Percentiles rank a stretch among this genome's conserved stretches.
Conservation (phyloP, 2,113 vertebrate species). For the Osmerus eperlanus region DNA sequence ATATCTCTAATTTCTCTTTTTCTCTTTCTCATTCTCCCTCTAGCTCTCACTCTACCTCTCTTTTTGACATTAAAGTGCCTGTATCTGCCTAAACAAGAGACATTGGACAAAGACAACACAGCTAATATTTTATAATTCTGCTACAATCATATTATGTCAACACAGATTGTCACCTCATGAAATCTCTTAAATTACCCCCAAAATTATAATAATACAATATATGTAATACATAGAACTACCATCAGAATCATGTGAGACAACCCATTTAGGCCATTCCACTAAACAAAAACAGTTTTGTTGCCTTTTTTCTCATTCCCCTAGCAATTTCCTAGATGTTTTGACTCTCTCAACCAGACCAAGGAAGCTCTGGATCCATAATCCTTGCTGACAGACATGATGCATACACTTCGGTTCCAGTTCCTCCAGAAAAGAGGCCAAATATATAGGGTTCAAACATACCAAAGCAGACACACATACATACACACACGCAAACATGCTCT, state of each 20-base stretch:
- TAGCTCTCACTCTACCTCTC: no score
- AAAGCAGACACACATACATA: background rate
- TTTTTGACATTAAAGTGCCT: background rate
- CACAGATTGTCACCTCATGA: constrained; percentile 15
- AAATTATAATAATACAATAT: constrained; percentile 27
- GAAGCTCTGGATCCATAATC: constrained; percentile 43
- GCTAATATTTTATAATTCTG: constrained; percentile 32
- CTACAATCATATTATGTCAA: constrained; percentile 30
- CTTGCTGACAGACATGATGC: constrained; percentile 38
- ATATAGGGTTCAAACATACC: background rate
- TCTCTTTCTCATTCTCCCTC: no score
- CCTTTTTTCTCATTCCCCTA: constrained; percentile 39
- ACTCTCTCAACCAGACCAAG: constrained; percentile 35
- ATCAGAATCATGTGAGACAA: constrained; percentile 22
- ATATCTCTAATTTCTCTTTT: no score
- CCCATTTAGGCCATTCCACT: constrained; percentile 25
- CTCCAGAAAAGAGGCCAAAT: constrained; percentile 22
- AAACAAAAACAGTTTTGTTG: constrained; percentile 31
- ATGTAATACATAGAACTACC: constrained; percentile 10
- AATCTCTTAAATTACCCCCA: constrained; percentile 15
- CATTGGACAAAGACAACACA: constrained; percentile 22
- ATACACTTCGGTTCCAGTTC: constrained; percentile 23
- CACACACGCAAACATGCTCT: constrained; percentile 4
- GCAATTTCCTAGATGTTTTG: constrained; percentile 46
- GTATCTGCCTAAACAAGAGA: constrained; percentile 4